Base-by-base conservation (phyloP, 2,888 invertebrate species). In the Cepaea hortensis region DNA sequence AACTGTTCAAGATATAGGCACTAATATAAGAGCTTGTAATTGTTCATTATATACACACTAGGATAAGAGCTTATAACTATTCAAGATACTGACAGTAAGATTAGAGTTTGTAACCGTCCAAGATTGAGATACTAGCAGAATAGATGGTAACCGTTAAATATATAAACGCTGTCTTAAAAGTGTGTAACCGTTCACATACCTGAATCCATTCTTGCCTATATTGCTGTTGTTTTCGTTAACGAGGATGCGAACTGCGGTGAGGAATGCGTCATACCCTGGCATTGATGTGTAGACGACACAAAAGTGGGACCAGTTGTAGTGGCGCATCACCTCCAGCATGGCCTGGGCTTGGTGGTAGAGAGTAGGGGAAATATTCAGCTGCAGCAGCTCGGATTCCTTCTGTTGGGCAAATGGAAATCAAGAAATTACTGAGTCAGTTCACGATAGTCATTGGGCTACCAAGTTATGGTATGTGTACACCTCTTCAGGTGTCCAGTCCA, bases 281-380 rank as follows among this genome's bases (percentile, higher is more conserved):
- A 98, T 97, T 93, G 92, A 90, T n/a, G 94, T 94, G 75, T 94
- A 94, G 89, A 98, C 97, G 90, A 98, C 97, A 91, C 98, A 97
- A 95, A 98, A 98, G 94, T 98, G 97, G 94, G 98, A 97, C 98
- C 98, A 98, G 95, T 98, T 98, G 95, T 99, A 99, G 91, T 98
- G 96, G 95, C 97, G 97, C 93, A 99, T 95, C 93, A 99, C 97
- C 93, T 97, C 97, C 92, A 99, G 95, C 98, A 99, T 98, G 85
- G 98, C 98, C 84, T 97, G 97, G 73, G 98, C 98, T 95, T 98
- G 99, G 94, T 99, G 99, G 95, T 98, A 98, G 92, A 99, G 96
- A 85, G 98, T 98, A 89, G 99, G 99, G 86, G 99, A 99, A 94
- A 99, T 96, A 95, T 99, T 99, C 90, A 98, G 96, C 92, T 98